Base-by-base conservation (phyloP, 2,797 vertebrate species). In the Anniella stebbinsi region DNA sequence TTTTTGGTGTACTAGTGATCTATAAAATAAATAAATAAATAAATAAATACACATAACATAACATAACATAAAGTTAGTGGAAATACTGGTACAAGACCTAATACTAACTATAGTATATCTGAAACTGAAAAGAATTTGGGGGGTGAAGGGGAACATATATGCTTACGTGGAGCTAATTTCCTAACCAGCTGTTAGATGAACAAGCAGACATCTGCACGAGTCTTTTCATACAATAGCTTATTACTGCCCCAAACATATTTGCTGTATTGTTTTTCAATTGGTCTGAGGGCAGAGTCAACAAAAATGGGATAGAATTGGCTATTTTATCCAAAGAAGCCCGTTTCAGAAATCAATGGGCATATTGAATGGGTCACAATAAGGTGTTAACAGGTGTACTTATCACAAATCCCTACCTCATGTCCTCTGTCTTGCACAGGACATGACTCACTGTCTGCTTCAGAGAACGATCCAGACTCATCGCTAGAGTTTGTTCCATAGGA, bases 401-500 rank as follows among this genome's bases (percentile, higher is more conserved):
- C 92, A 95, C 92, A 94, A 95, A 97, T 97, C 96, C 98, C 98
- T 98, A 99, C 99, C 98, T 99, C 99, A 95, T 98, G 97, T 93
- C 98, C 99, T 96, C 97, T 98, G 95, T 99, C 99, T 97, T 98
- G 99, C 92, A 98, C 98, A 88, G 98, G 97, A 97, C 99, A 99
- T 95, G 98, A 99, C 97, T 99, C 99, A 95, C 99, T 99, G 98
- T 99, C 99, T 96, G 98, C 99, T 98, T 99, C 99, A 82, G 99
- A 99, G 97, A 99, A 99, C 84, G 99, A 99, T 95, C 98, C 99
- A 15, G 99, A 99, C 96, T 99, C 99, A 67, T 99, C 99, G 87
- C 99, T 99, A 95, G 99, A 99, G 98, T 99, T 99, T 98, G 98
- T 99, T 98, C 98, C 99, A 54, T 99, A 99, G 82, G 98, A 99